A percentile compares a stretch with the other conserved stretches of the same genome.
phyloP scores from a whole-genome alignment of 2,113 vertebrate species.

The Tricholaema leucomelas region DNA sequence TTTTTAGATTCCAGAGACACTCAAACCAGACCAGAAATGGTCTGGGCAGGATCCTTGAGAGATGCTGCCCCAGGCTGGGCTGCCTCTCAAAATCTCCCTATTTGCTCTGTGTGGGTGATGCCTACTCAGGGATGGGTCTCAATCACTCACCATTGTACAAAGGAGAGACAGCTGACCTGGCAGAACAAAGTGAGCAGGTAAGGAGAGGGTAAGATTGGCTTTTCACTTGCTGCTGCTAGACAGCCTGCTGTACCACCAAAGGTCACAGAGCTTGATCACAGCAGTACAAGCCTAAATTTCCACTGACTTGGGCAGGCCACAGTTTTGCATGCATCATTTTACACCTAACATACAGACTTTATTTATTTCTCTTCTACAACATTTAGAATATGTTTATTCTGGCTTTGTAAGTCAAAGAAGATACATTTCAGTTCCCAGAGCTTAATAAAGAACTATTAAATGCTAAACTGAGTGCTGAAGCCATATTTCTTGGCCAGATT shows the following conservation, averaged over 20 bases:
- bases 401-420: neutral
- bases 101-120: accelerated
- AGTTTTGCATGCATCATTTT: neutral
- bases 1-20: neutral
- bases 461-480: neutral
- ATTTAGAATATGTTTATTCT: neutral
- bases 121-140: accelerated
- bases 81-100: neutral
- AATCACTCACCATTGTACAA: too few relatives aligned
- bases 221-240: neutral
- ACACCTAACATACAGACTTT: neutral
- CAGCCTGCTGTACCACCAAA: neutral
- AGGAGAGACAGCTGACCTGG: too few relatives aligned
- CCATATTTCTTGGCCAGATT: neutral
- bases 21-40: neutral
- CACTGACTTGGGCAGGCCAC: neutral
- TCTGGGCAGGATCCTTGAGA: neutral
- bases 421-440: neutral
- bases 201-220: neutral
- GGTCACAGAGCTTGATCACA: neutral
- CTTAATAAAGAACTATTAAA: neutral
- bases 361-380: neutral
- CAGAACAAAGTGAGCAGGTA: neutral
- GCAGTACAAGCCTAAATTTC: neutral
- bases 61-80: neutral